phyloP scores from a whole-genome alignment of 2,888 invertebrate species.

The Morinoia aosen region DNA sequence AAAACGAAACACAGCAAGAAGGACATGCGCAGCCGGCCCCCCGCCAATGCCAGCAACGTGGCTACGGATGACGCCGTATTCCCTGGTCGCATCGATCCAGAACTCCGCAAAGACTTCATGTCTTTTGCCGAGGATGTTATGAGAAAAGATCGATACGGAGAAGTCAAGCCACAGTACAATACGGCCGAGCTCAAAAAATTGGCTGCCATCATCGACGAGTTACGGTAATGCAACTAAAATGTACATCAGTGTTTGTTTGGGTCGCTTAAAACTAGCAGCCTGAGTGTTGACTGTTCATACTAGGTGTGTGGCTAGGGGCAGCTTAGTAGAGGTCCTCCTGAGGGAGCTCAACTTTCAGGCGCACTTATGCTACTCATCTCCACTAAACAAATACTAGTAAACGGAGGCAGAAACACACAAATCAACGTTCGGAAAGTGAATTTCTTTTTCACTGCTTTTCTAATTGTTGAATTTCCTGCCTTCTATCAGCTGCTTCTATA shows the following conservation, averaged over 20 bases:
- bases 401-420: no score
- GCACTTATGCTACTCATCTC: no score
- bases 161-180: slow-evolving; percentile 42
- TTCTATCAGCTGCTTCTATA: no score
- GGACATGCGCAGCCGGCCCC: background rate
- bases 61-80: background rate
- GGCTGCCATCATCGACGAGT: slow-evolving; percentile 9
- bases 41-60: slow-evolving; percentile 8
- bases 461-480: no score
- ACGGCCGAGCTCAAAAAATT: slow-evolving; percentile 42
- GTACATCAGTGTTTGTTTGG: background rate
- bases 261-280: no score
- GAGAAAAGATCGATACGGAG: slow-evolving; percentile 16
- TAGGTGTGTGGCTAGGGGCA: no score
- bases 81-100: slow-evolving; percentile 5
- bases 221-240: background rate
- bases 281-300: no score
- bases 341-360: no score
- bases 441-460: no score
- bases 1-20: slow-evolving; percentile 12
- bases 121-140: slow-evolving; percentile 38
- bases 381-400: no score
- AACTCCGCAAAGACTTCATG: slow-evolving; percentile 42
- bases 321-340: no score
- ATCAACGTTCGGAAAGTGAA: no score